A percentile compares a stretch with the other conserved stretches of the same genome.
Conservation (phyloP, 2,888 invertebrate genomes). For the Piscicola geometra region DNA sequence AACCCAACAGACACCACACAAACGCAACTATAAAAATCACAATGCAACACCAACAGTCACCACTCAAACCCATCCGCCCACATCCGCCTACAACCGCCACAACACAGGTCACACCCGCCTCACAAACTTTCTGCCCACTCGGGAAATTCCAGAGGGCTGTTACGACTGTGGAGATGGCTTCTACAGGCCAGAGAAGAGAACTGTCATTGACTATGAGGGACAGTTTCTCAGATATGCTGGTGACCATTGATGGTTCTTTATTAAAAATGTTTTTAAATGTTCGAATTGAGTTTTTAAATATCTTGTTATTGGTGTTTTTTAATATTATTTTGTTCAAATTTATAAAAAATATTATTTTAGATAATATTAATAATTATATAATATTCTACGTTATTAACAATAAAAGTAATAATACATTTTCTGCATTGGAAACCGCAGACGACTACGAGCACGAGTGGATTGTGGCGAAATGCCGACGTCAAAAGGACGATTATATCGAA, state of each 20-base stretch:
- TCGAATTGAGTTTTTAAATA: no score
- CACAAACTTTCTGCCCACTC: slow-evolving; percentile 63
- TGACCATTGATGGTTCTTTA: no score
- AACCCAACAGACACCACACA: no score
- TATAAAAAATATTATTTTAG: slow-evolving; percentile 33
- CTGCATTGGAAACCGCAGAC: slow-evolving; percentile 49
- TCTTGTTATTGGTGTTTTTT: no score
- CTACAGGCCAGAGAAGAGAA: slow-evolving; percentile 54
- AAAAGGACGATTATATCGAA: slow-evolving; percentile 61
- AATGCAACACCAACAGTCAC: no score
- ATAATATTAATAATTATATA: not conserved
- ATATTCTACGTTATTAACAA: no score
- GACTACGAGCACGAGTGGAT: slow-evolving; percentile 65
- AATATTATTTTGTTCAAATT: no score
- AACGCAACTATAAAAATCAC: no score
- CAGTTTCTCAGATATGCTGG: slow-evolving; percentile 57
- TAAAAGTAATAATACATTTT: not conserved
- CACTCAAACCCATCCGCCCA: no score
- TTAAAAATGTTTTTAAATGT: no score
- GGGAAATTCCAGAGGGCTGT: slow-evolving; percentile 63
- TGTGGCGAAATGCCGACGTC: slow-evolving; percentile 63
- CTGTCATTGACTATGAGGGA: slow-evolving; percentile 53
- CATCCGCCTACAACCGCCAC: not conserved
- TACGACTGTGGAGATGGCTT: slow-evolving; percentile 74
- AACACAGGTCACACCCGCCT: slow-evolving; percentile 59